Evolutionary conservation across 2,113 vertebrate species (phyloP).

Genomic region (Apodemus sylvaticus): DNA sequence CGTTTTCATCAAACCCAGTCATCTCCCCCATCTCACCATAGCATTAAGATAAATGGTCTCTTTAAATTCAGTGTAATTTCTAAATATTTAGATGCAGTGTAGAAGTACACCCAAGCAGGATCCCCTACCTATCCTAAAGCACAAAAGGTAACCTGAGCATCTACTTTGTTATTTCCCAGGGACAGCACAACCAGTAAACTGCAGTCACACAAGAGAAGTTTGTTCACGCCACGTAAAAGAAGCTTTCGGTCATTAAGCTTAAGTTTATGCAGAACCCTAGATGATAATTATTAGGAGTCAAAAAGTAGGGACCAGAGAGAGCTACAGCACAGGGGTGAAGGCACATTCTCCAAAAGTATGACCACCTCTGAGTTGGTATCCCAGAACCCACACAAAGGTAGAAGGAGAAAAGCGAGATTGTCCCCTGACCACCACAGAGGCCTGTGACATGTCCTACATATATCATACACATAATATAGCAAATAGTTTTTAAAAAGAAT

Average conservation of each 20-base stretch:
- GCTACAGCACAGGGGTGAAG: neutral
- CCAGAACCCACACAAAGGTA: neutral
- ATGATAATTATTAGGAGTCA: constrained; percentile 38
- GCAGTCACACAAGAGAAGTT: neutral
- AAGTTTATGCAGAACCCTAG: neutral
- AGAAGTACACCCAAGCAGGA: neutral
- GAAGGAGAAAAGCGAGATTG: neutral
- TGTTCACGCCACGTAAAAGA: neutral
- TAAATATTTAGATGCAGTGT: neutral
- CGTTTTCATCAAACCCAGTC: constrained; percentile 40
- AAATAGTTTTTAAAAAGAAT: neutral
- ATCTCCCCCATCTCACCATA: neutral
- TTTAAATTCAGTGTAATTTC: neutral
- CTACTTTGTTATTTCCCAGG: constrained; percentile 24
- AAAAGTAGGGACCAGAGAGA: neutral
- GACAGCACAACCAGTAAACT: neutral
- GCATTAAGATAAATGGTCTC: neutral
- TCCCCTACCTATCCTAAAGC: neutral
- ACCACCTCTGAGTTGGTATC: neutral
- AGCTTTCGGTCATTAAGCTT: neutral
- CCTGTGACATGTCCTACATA: neutral
- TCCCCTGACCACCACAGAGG: neutral
- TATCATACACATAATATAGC: neutral
- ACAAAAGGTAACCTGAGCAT: neutral
- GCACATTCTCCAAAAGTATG: too few relatives aligned